Evolutionary conservation across 2,113 vertebrate genomes (phyloP), one percentile per base, ranked within the genome.

Genomic region (Melanerpes formicivorus): DNA sequence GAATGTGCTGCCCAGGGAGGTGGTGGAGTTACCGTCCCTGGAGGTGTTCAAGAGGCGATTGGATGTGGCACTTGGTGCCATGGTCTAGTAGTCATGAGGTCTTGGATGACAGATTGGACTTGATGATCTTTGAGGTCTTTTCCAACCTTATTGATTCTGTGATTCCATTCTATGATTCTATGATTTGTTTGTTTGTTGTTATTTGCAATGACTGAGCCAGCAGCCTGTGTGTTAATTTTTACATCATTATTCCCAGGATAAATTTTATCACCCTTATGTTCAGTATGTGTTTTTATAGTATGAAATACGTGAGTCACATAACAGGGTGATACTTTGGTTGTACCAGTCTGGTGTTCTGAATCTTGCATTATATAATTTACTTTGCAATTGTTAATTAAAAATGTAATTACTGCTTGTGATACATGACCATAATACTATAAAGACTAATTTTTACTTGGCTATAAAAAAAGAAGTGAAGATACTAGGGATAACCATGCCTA

Each of bases 381-480:
- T 85, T 87, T 65, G 27, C 80, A 84, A 91, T 54, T 10, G 14
- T 93, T 90, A 90, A 93, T 94, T 91, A 79, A 80, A 92, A 93
- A 93, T 63, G 21, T 56, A 90, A 96, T 95, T 90, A 80, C 86
- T 90, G 19, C 29, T 92, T 90, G 14, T 91, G 58, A 86, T 90
- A 90, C 25, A 67, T 82, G 8, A 88, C 40, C n/a, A 63, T 66
- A 88, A 44, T 87, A 34, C 56, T 92, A 83, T 71, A 79, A 93
- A 95, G 27, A 64, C 21, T 73, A 70, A 50, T 85, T 93, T 90
- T 78, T 90, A 34, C 72, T 75, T 90, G 34, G 71, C 34, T 88
- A 4, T 52, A 93, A 80, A 92, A 82, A 23, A 37, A 37, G 4
- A 88, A 93, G 88, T 19, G 5, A 94, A 56, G 48, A 71, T 70